A percentile compares a stretch with the other conserved stretches of the same genome.
Conservation (phyloP, 1,140 invertebrate species). For the Drosophila seguyi region DNA sequence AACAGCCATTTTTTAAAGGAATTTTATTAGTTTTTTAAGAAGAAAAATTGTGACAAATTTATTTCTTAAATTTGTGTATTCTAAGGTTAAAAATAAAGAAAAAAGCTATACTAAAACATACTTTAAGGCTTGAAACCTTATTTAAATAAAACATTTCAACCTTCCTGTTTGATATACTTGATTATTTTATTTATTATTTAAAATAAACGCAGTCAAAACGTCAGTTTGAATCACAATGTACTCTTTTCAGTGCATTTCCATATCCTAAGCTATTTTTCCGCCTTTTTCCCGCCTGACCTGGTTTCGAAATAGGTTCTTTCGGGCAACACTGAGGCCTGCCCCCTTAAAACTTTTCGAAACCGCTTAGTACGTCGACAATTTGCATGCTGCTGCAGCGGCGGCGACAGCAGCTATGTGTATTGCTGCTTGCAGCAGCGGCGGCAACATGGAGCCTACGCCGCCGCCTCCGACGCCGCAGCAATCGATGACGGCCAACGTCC, state of each 20-base stretch:
- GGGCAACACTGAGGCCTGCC: conserved; percentile 3
- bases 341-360: conserved; percentile 14
- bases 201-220: too few relatives aligned
- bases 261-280: background rate
- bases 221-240: too few relatives aligned
- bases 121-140: too few relatives aligned
- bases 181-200: too few relatives aligned
- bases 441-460: conserved; percentile 36
- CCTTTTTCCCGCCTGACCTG: conserved; percentile 5
- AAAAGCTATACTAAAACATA: too few relatives aligned
- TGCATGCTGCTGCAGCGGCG: conserved; percentile 60
- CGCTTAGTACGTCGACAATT: conserved; percentile 65
- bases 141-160: too few relatives aligned
- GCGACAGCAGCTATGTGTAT: conserved; percentile 12
- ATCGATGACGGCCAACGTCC: conserved; percentile 53
- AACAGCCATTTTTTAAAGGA: background rate
- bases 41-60: background rate
- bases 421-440: conserved; percentile 2
- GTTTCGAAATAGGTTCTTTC: conserved; percentile 8
- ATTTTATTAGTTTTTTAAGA: too few relatives aligned
- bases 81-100: too few relatives aligned
- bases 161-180: too few relatives aligned
- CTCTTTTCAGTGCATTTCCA: too few relatives aligned
- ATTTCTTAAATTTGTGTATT: too few relatives aligned
- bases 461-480: conserved; percentile 47